Base-by-base conservation (phyloP, 2,888 invertebrate species). In the Melieria crassipennis region DNA sequence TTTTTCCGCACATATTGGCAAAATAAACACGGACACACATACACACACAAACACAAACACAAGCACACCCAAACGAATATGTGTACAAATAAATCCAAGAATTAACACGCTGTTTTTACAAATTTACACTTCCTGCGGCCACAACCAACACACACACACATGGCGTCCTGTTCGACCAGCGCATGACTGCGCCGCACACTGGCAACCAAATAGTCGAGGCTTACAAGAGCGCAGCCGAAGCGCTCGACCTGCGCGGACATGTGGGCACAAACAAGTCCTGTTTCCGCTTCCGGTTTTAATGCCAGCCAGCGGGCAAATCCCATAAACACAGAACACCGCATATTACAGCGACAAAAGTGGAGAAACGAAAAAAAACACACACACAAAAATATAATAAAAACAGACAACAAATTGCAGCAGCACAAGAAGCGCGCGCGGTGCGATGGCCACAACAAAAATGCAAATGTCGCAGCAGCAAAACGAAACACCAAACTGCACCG, bases 41-140 rank as follows among this genome's bases (percentile, higher is more conserved):
- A 50, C 9, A 10, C 3, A 11, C 2, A 30, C 13, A 3, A 6
- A 5, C 58, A 1, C 10, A 30, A 7, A 10, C 10, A 4, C 45
- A 11, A 45, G 5, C n/a, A 16, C 63, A 63, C 10, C n/a, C 48
- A 61, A 57, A 57, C 5, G n/a, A 10, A 57, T 57, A 13, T 57
- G 30, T 52, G 57, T 16, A 57, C 30, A 71, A 63, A 71, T 71
- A 71, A 71, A 57, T 57, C n/a, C 48, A 47, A 55, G 68, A 52
- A 71, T 71, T 71, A 71, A 71, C 71, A 71, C 60, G 68, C 67
- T 68, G 65, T 68, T 71, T 52, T 50, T 60, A 60, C 71, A 71
- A 68, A 68, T 71, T 71, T 68, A 67, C 71, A 68, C 60, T 64
- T 71, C 68, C 68, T 52, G 55, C 43, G 50, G 52, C 60, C 30